Conservation (phyloP, 2,797 vertebrate genomes). For the Labroides dimidiatus region DNA sequence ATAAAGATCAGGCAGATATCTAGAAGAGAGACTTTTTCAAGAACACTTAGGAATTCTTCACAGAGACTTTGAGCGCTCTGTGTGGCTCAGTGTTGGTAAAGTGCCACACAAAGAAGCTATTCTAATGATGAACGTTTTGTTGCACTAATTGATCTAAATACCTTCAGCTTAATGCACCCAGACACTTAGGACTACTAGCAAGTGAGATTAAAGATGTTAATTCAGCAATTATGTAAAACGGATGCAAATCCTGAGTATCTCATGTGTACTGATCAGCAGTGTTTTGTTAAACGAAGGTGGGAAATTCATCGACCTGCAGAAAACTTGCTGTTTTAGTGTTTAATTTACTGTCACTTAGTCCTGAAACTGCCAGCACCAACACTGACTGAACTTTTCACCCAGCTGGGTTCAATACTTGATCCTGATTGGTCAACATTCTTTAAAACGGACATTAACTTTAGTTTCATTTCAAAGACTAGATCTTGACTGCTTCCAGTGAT, state of each 20-base stretch:
- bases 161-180: neutral
- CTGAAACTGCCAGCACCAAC: neutral
- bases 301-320: neutral
- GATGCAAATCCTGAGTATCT: neutral
- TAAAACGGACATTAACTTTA: no score
- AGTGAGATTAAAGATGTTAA: slow-evolving; percentile 8
- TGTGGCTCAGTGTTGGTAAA: neutral
- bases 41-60: no score
- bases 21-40: no score
- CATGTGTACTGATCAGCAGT: neutral
- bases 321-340: neutral
- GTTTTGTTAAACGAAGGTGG: neutral
- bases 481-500: no score
- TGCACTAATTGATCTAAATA: neutral
- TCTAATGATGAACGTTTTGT: slow-evolving; percentile 1
- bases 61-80: no score
- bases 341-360: neutral
- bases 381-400: no score
- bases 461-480: no score
- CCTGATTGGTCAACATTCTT: no score
- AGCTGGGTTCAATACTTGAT: no score
- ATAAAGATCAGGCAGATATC: no score
- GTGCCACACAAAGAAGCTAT: neutral
- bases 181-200: slow-evolving; percentile 8
- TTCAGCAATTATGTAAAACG: slow-evolving; percentile 26